phyloP scores from a whole-genome alignment of 2,888 invertebrate species.

The Hirtodrosophila duncani region DNA sequence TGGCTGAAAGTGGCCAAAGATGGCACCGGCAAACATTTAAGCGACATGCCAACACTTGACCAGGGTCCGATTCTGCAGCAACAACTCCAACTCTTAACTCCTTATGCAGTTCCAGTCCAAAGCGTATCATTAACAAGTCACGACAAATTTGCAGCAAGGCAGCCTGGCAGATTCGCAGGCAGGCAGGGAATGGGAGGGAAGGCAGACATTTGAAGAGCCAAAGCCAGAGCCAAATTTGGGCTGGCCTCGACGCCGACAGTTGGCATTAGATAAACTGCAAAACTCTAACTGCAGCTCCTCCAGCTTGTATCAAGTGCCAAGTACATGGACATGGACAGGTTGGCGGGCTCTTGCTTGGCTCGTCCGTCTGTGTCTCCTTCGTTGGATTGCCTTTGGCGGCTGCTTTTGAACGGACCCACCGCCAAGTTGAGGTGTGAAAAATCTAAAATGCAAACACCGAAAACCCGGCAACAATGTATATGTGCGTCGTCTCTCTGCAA shows the following conservation, averaged over 20 bases:
- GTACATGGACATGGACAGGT: conserved; percentile 51
- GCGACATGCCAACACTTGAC: conserved; percentile 69
- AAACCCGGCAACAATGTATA: conserved; percentile 26
- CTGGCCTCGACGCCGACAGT: conserved; percentile 47
- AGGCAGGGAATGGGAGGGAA: neutral
- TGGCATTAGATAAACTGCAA: conserved; percentile 67
- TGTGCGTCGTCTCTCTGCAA: conserved; percentile 8
- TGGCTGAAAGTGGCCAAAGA: conserved; percentile 47
- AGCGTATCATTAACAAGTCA: conserved; percentile 75
- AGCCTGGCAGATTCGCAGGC: neutral
- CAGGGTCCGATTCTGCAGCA: too few species aligned
- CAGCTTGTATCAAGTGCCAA: conserved; percentile 46
- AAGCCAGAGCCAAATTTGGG: conserved; percentile 66
- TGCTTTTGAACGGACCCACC: conserved; percentile 66
- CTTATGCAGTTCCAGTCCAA: conserved; percentile 11
- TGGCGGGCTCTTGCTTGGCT: conserved; percentile 24
- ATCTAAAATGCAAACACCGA: conserved; percentile 69
- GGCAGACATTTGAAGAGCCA: conserved; percentile 63
- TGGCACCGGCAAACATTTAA: conserved; percentile 64
- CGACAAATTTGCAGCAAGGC: conserved; percentile 69
- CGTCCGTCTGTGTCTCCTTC: neutral
- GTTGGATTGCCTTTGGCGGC: conserved; percentile 52
- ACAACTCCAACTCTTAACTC: too few species aligned
- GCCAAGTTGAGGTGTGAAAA: conserved; percentile 63
- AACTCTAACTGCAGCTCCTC: conserved; percentile 14